Percentiles rank a stretch among this genome's conserved stretches.
These are phyloP conservation scores for Brenthis ino DNA, from an alignment of 2,888 invertebrate genomes.

Conservation along the genomic window DNA sequence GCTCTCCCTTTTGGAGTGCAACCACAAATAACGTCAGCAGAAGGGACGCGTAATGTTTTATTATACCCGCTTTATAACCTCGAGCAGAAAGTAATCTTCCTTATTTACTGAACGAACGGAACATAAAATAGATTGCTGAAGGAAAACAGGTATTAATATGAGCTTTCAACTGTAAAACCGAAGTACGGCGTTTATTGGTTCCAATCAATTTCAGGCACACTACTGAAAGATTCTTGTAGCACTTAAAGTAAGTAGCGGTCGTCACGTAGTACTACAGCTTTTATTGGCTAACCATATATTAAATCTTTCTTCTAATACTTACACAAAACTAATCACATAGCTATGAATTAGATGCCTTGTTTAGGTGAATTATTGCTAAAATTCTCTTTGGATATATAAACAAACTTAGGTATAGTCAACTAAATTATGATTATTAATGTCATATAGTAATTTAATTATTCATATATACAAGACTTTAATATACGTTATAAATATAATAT, in stretches of 20 bases:
- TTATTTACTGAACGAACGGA: slow-evolving; percentile 65
- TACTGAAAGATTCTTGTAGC: slow-evolving; percentile 17
- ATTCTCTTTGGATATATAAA: no score
- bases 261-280: slow-evolving; percentile 18
- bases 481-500: neutral
- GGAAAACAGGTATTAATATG: slow-evolving; percentile 47
- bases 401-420: no score
- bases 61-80: slow-evolving; percentile 71
- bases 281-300: slow-evolving; percentile 5
- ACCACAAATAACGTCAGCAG: slow-evolving; percentile 64
- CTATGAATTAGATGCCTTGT: no score
- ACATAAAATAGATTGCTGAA: slow-evolving; percentile 57
- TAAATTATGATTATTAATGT: no score
- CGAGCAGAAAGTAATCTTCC: slow-evolving; percentile 71
- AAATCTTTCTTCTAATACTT: neutral
- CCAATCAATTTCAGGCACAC: slow-evolving; percentile 14
- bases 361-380: no score
- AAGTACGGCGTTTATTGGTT: slow-evolving; percentile 16
- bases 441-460: no score
- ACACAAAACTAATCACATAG: no score
- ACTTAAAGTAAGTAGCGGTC: slow-evolving; percentile 19
- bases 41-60: slow-evolving; percentile 74
- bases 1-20: slow-evolving; percentile 60
- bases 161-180: slow-evolving; percentile 23
- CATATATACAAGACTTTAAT: neutral